Evolutionary conservation across 2,888 invertebrate species (phyloP), one percentile per base, ranked within the genome.

Genomic region (Agapetus fuscipes): DNA sequence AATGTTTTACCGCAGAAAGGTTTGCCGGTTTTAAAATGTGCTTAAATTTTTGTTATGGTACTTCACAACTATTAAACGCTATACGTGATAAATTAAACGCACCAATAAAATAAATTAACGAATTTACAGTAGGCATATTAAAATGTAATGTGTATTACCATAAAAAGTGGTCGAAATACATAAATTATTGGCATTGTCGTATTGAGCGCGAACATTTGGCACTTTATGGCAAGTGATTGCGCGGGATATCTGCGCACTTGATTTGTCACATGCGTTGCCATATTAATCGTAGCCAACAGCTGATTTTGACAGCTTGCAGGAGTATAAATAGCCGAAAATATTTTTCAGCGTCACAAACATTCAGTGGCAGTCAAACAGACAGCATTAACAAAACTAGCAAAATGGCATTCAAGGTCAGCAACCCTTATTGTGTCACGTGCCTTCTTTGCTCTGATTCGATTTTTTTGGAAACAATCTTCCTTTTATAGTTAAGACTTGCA

Each of bases 321-420:
- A 20, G 12, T 32, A 32, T 32, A 32, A 32, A 32, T 20, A 32
- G 20, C 5, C 32, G 10, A 20, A 32, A 32, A 12, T 12, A 17
- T 20, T 12, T 32, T 32, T 20, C 20, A 20, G n/a, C 12, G 11
- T 13, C 16, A 39, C 39, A 39, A 20, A 28, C 34, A 25, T 25
- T 34, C 30, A 15, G 20, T 17, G 9, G 13, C 30, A 11, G 34
- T 34, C 34, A 28, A 39, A 11, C 25, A 30, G 20, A 20, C 20
- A 20, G 20, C 20, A 20, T 6, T n/a, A 20, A 9, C 20, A 20
- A 20, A 35, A 5, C 17, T 14, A 30, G 24, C 10, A 40, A 28
- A 44, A 44, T 44, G 44, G 44, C 44, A 17, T 41, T 44, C 41
- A 44, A 44, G 44, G 41, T 42, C n/a, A n/a, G n/a, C n/a, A n/a